Evolutionary conservation across 2,888 invertebrate species (phyloP).

Genomic region (Maniola hyperantus): DNA sequence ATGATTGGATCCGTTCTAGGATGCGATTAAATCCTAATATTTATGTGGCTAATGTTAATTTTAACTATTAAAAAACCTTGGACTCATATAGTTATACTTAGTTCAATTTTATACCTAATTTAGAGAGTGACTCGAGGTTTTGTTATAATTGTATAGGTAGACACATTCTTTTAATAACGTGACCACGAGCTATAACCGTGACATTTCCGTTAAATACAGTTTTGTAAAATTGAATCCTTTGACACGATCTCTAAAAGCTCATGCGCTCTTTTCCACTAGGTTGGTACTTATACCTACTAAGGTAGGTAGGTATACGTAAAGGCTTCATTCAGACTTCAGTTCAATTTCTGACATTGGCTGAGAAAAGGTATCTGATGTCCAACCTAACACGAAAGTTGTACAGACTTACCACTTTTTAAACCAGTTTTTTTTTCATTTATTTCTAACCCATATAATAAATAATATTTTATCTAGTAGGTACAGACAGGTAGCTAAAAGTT

Average conservation of each 20-base stretch:
- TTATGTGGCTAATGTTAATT: neutral
- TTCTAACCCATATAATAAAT: too few species aligned
- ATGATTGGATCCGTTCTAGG: slow-evolving; percentile 54
- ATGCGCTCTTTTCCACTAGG: neutral
- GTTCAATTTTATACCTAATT: too few species aligned
- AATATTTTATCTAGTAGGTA: too few species aligned
- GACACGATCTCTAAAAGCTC: neutral
- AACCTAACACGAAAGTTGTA: too few species aligned
- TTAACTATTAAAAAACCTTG: slow-evolving; percentile 10
- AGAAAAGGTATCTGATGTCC: neutral
- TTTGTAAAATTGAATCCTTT: neutral
- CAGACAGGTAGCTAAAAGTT: too few species aligned
- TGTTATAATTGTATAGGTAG: neutral
- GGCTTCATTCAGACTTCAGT: too few species aligned
- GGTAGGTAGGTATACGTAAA: neutral
- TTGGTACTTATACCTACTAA: too few species aligned
- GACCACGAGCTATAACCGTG: neutral
- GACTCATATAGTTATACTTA: too few species aligned
- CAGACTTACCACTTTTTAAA: too few species aligned
- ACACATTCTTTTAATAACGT: neutral
- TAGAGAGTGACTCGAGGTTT: neutral
- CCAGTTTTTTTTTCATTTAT: too few species aligned
- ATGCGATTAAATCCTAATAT: slow-evolving; percentile 25
- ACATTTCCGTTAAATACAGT: neutral
- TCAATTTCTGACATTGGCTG: too few species aligned